Evolutionary conservation across 2,888 invertebrate genomes (phyloP).

Genomic region (Mesoligia furuncula): DNA sequence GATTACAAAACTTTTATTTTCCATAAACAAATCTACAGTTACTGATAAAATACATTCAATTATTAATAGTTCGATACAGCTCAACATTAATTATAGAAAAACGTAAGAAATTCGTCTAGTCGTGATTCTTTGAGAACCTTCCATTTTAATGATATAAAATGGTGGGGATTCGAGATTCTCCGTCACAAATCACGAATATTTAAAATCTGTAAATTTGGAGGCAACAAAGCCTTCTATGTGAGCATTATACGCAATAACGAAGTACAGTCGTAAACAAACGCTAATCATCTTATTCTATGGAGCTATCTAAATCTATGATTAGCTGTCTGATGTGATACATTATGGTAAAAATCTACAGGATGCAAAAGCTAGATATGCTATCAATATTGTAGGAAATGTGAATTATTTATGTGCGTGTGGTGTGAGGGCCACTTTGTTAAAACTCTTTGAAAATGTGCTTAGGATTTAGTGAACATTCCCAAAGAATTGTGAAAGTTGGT

Average conservation of each 20-base stretch:
- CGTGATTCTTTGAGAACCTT: slow-evolving; percentile 7
- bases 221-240: slow-evolving; percentile 26
- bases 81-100: slow-evolving; percentile 64
- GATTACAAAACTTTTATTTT: slow-evolving; percentile 79
- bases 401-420: too few relatives aligned
- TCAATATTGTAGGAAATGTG: slow-evolving; percentile 27
- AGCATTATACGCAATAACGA: slow-evolving; percentile 37
- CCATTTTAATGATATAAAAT: slow-evolving; percentile 33
- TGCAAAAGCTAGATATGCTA: slow-evolving; percentile 48
- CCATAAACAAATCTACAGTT: slow-evolving; percentile 74
- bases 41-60: slow-evolving; percentile 61
- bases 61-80: slow-evolving; percentile 54
- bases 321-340: slow-evolving; percentile 3
- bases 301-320: slow-evolving; percentile 6
- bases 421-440: too few relatives aligned
- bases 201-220: slow-evolving; percentile 26
- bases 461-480: too few relatives aligned
- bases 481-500: too few relatives aligned
- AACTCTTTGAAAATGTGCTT: too few relatives aligned
- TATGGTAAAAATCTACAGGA: slow-evolving; percentile 51
- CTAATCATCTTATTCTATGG: slow-evolving; percentile 4
- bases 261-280: slow-evolving; percentile 69
- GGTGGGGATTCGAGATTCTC: not conserved
- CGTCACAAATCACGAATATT: slow-evolving; percentile 19
- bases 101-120: slow-evolving; percentile 54